Base-by-base conservation (phyloP, 1,140 invertebrate species). In the Ceratitis capitata region DNA sequence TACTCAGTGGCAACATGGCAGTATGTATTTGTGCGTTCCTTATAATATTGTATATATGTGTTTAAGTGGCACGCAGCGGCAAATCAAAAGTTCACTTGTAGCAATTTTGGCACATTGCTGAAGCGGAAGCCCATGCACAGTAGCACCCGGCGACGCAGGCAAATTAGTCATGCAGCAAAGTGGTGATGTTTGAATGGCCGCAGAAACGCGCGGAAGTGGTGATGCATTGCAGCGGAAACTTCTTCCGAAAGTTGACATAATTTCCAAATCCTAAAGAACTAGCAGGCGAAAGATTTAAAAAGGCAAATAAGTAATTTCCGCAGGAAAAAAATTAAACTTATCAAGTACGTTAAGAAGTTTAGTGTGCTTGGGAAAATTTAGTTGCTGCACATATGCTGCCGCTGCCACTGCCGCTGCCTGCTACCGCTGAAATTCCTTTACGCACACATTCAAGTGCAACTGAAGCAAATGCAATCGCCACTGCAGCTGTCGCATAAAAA, bases 151-250 rank as follows among this genome's bases (percentile, higher is more conserved):
- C 69, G 69, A 3, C 0, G 69, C 16, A 45, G 19, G n/a, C n/a
- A 26, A 78, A 78, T 78, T 78, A 78, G 69, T 78, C 69, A 78
- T 78, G 69, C 39, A 78, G 69, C 69, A 78, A 78, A 78, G 69
- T 78, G 69, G 69, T 39, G 39, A 45, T 23, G 39, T 78, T 78
- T 19, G 69, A 32, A 23, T 78, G 69, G n/a, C 39, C 69, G 19
- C 7, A 35, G 69, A 29, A 23, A n/a, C 12, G 69, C 39, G 39
- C n/a, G 5, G 7, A 14, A 78, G 39, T 78, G 69, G 39, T 16
- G 32, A 32, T 23, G 39, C 29, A 39, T 69, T 69, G 64, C 69
- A 78, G 39, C 69, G 69, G 45, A 78, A 78, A 78, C 39, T 78
- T 78, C 35, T 42, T 78, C 32, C 35, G 10, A 78, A 23, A 78